Percentiles rank a stretch among this genome's conserved stretches.
These are phyloP conservation scores for Ailuropoda melanoleuca DNA, from an alignment of 2,113 vertebrate species.

Conservation along the genomic window DNA sequence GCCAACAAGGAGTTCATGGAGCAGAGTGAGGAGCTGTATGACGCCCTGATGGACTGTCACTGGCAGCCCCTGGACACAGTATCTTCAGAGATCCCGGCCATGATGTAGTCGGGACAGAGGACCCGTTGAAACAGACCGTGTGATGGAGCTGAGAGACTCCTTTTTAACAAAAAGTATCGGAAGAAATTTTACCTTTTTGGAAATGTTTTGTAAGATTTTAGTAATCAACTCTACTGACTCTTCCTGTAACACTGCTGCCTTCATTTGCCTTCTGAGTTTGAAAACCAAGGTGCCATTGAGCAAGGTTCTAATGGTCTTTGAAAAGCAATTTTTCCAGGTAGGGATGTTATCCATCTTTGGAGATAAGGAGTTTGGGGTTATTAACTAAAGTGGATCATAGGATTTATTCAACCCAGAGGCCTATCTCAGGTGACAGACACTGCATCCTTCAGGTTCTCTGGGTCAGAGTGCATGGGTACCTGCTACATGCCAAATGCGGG, in stretches of 20 bases:
- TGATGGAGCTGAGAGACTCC: not conserved
- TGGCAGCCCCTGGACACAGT: slow-evolving; percentile 91
- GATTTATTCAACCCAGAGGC: not conserved
- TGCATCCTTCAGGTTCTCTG: not conserved
- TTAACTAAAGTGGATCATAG: not conserved
- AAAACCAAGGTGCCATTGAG: not conserved
- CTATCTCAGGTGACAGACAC: not conserved
- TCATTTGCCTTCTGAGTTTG: not conserved
- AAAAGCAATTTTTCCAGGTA: not conserved
- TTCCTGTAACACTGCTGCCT: not conserved
- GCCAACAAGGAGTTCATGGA: slow-evolving; percentile 95
- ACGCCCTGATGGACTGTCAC: slow-evolving; percentile 92
- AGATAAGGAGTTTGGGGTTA: not conserved
- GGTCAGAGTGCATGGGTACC: not conserved
- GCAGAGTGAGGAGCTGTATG: slow-evolving; percentile 94
- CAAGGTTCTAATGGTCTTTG: not conserved
- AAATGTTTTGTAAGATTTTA: slow-evolving; percentile 59
- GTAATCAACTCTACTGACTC: not conserved
- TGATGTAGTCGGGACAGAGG: slow-evolving; percentile 72
- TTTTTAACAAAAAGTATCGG: not conserved
- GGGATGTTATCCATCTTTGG: not conserved
- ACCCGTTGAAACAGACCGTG: not conserved
- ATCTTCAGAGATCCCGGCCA: slow-evolving; percentile 85
- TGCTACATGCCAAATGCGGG: not conserved
- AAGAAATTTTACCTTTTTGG: slow-evolving; percentile 47